phyloP scores from a whole-genome alignment of 2,797 vertebrate genomes.

The Prionace glauca region DNA sequence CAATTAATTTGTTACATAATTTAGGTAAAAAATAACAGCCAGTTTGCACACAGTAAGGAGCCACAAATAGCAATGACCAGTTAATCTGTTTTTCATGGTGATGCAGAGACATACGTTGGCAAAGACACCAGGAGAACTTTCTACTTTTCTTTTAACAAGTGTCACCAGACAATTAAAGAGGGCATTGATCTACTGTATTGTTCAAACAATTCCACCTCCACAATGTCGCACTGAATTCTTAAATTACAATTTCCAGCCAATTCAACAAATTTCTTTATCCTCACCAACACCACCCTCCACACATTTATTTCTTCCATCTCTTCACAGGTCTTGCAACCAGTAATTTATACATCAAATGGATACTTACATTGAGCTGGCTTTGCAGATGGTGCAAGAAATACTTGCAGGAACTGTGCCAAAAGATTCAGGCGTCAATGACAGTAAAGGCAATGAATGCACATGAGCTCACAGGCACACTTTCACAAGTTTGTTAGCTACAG shows the following conservation, averaged over 20 bases:
- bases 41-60: neutral
- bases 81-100: neutral
- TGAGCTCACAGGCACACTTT: neutral
- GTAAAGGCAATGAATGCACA: neutral
- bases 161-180: neutral
- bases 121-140: too few species aligned
- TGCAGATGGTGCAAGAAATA: neutral
- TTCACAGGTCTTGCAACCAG: neutral
- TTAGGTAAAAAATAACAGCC: neutral
- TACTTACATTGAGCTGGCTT: neutral
- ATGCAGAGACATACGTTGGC: neutral
- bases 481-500: neutral
- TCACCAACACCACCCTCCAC: neutral
- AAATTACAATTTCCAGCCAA: neutral
- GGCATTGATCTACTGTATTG: neutral
- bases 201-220: neutral
- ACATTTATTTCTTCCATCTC: neutral
- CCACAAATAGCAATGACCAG: neutral
- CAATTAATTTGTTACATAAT: neutral
- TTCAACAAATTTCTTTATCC: neutral
- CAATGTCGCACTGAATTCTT: neutral
- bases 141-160: neutral
- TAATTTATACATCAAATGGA: neutral
- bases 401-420: neutral
- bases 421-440: neutral